Evolutionary conservation across 2,888 invertebrate species (phyloP).

Genomic region (Sinopyrophorus schimmeli): DNA sequence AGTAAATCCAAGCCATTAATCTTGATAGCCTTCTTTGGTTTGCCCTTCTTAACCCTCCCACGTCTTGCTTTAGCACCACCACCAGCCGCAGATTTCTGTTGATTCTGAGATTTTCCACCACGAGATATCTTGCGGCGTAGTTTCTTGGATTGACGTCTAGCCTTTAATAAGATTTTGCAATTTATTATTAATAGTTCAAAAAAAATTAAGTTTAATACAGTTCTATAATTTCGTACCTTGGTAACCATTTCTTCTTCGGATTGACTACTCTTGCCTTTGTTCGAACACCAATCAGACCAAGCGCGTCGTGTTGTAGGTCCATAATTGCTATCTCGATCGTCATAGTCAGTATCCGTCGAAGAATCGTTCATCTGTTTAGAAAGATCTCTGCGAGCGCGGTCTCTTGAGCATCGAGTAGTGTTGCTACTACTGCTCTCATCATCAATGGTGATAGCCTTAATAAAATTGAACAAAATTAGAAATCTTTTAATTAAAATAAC

Average conservation of each 20-base stretch:
- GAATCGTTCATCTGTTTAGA: conserved; percentile 58
- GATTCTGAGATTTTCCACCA: conserved; percentile 49
- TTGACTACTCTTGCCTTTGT: conserved; percentile 64
- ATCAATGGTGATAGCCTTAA: conserved; percentile 36
- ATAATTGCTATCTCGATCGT: conserved; percentile 55
- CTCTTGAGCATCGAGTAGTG: conserved; percentile 48
- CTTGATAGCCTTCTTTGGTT: conserved; percentile 69
- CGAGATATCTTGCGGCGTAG: conserved; percentile 57
- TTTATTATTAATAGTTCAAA: too few species aligned
- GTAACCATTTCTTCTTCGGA: conserved; percentile 63
- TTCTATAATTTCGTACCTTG: conserved; percentile 43
- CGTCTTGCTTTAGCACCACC: conserved; percentile 56
- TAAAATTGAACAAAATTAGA: background rate
- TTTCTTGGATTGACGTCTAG: conserved; percentile 55
- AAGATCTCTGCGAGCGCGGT: conserved; percentile 59
- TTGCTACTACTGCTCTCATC: conserved; percentile 41
- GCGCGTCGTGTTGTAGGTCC: conserved; percentile 74
- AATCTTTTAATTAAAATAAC: background rate
- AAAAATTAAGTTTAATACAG: too few species aligned
- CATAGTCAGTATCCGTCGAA: conserved; percentile 52
- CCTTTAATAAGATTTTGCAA: conserved; percentile 24
- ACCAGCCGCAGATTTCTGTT: conserved; percentile 48
- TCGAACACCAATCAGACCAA: conserved; percentile 74
- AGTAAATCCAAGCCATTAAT: conserved; percentile 86
- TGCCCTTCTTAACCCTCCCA: conserved; percentile 65